phyloP scores from a whole-genome alignment of 2,888 invertebrate species.

The Sinhomidia bicolor region DNA sequence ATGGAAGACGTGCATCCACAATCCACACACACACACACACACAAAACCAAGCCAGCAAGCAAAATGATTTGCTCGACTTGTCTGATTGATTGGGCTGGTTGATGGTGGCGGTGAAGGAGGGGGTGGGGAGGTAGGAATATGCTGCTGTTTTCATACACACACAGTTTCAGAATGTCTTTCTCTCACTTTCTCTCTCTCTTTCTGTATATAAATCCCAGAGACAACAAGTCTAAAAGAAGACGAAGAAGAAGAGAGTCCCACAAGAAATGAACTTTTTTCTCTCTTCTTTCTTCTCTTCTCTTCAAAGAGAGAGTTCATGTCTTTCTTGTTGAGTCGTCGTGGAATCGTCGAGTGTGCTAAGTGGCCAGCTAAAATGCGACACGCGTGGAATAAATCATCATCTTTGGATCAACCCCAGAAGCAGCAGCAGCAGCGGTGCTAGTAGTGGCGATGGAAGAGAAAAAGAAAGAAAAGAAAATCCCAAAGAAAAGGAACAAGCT shows the following conservation, averaged over 20 bases:
- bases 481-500: background rate
- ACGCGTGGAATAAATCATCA: constrained; percentile 70
- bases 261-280: constrained; percentile 37
- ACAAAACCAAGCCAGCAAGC: background rate
- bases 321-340: too few relatives aligned
- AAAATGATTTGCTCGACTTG: constrained; percentile 68
- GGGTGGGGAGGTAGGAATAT: too few relatives aligned
- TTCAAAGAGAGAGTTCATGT: background rate
- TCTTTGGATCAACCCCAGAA: constrained; percentile 2
- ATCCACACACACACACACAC: constrained; percentile 13
- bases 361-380: constrained; percentile 73
- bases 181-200: too few relatives aligned
- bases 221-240: background rate
- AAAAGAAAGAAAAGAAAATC: background rate
- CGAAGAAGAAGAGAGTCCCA: background rate
- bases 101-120: background rate
- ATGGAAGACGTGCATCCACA: constrained; percentile 29
- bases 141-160: too few relatives aligned
- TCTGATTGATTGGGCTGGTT: constrained; percentile 68
- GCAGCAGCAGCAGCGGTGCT: background rate
- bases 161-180: too few relatives aligned
- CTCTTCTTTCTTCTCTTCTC: background rate
- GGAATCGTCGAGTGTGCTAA: constrained; percentile 58
- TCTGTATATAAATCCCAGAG: constrained; percentile 19
- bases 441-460: background rate